Conservation (phyloP, 2,888 invertebrate genomes). For the Busseola fusca region DNA sequence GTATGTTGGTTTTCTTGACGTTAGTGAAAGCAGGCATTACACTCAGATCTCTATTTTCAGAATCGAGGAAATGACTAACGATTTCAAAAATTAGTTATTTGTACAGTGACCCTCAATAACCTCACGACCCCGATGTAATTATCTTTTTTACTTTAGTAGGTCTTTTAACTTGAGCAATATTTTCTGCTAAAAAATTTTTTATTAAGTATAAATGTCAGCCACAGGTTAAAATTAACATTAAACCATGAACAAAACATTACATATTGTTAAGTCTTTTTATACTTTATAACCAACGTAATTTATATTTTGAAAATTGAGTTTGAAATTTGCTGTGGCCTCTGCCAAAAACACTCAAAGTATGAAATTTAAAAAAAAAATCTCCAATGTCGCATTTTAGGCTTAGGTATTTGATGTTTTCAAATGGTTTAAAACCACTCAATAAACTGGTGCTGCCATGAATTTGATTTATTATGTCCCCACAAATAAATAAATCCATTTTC, state of each 20-base stretch:
- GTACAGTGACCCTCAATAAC: not conserved
- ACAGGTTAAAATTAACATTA: slow-evolving; percentile 13
- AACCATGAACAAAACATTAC: not conserved
- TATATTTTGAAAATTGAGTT: too few relatives aligned
- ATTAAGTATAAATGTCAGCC: slow-evolving; percentile 11
- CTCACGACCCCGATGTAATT: slow-evolving; percentile 3
- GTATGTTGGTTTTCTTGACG: not conserved
- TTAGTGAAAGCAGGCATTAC: not conserved
- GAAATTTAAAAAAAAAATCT: too few relatives aligned
- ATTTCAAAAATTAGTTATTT: not conserved
- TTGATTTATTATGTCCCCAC: too few relatives aligned
- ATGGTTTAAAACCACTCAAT: too few relatives aligned
- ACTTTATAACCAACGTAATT: not conserved
- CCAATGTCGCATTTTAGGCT: too few relatives aligned
- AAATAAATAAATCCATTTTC: not conserved
- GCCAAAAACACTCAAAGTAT: not conserved
- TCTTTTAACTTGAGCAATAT: not conserved
- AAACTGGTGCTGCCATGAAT: too few relatives aligned
- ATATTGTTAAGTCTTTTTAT: too few relatives aligned
- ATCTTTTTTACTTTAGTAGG: not conserved
- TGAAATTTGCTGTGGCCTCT: not conserved
- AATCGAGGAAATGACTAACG: not conserved
- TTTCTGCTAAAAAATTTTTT: not conserved
- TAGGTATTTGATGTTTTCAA: not conserved
- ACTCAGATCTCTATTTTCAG: not conserved